Percentiles rank a stretch among this genome's conserved stretches.
These are phyloP conservation scores for Platorchestia sp. DNA, from an alignment of 1,140 invertebrate species.

Conservation along the genomic window DNA sequence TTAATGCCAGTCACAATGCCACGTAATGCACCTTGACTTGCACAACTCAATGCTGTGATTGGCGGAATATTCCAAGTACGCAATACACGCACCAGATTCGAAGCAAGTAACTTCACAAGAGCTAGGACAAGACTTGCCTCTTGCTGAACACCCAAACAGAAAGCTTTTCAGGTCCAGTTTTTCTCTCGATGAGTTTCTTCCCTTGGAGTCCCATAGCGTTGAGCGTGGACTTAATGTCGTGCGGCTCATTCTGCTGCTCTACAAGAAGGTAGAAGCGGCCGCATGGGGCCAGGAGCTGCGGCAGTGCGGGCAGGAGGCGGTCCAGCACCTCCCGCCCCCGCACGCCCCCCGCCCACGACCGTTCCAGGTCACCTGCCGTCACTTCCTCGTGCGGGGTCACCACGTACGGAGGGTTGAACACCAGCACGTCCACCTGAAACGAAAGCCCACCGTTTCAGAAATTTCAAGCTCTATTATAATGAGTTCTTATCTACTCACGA, in stretches of 20 bases:
- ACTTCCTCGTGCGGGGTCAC: conserved; percentile 85
- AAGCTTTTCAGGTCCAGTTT: conserved; percentile 80
- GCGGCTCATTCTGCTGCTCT: conserved; percentile 87
- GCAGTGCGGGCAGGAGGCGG: conserved; percentile 79
- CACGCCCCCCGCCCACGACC: conserved; percentile 87
- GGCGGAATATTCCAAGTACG: background rate
- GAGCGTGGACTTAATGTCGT: conserved; percentile 80
- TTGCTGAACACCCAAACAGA: conserved; percentile 71
- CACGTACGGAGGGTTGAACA: conserved; percentile 99
- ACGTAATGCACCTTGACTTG: background rate
- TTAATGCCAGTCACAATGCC: background rate
- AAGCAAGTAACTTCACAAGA: background rate
- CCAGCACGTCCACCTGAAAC: conserved; percentile 80
- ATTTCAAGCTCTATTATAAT: no score
- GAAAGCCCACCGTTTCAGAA: background rate
- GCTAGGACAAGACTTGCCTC: background rate
- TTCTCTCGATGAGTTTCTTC: conserved; percentile 78
- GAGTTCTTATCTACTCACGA: no score
- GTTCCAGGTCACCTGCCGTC: conserved; percentile 70
- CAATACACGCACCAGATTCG: no score
- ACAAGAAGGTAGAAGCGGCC: conserved; percentile 89
- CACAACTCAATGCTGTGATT: background rate
- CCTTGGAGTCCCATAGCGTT: conserved; percentile 75
- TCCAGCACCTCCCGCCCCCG: conserved; percentile 86
- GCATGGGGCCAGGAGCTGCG: conserved; percentile 77